phyloP scores from a whole-genome alignment of 2,113 vertebrate genomes.

The Brachyhypopomus gauderio region DNA sequence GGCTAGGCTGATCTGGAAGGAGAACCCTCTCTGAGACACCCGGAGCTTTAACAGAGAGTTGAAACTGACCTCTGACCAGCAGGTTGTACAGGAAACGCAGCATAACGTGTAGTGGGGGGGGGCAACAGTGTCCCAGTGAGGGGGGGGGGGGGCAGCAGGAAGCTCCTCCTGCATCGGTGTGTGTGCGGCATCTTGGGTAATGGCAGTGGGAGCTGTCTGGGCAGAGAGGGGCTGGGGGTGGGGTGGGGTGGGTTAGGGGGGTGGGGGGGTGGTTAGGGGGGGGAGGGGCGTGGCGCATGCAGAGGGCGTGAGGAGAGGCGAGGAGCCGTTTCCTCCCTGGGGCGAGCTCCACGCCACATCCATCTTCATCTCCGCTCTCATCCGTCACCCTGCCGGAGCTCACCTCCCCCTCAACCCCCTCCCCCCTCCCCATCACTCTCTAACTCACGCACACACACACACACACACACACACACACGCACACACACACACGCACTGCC shows the following conservation, averaged over 20 bases:
- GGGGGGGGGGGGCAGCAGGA: conserved; percentile 31
- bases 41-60: neutral
- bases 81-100: conserved; percentile 32
- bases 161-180: neutral
- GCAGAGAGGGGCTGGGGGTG: neutral
- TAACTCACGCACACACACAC: no score
- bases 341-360: conserved; percentile 38
- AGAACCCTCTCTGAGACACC: neutral
- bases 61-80: conserved; percentile 27
- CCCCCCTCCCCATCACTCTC: neutral
- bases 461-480: no score
- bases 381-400: conserved; percentile 50
- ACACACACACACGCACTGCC: no score
- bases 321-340: conserved; percentile 47
- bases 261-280: neutral
- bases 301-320: conserved; percentile 46
- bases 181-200: no score
- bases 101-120: conserved; percentile 30
- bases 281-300: conserved; percentile 1
- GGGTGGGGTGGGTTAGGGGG: neutral
- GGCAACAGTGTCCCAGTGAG: conserved; percentile 39
- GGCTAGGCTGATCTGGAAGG: neutral
- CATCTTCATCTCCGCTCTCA: conserved; percentile 45
- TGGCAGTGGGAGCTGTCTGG: no score
- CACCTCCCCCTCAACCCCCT: conserved; percentile 26